Evolutionary conservation across 2,113 vertebrate species (phyloP), one percentile per base, ranked within the genome.

Genomic region (Chaenogobius annularis): DNA sequence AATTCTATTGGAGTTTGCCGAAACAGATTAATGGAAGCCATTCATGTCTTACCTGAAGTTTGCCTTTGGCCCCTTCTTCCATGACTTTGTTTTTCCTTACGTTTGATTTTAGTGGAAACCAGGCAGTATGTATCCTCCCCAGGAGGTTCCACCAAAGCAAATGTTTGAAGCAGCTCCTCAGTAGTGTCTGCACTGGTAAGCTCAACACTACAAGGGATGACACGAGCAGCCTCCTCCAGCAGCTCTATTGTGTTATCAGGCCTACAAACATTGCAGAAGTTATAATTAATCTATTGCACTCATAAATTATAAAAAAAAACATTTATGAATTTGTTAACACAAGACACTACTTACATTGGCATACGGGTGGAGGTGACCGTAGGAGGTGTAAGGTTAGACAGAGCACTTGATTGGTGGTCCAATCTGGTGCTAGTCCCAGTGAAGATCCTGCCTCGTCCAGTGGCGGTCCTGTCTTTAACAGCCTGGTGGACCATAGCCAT

Each of bases 131-230:
- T 70, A n/a, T 73, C 71, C 14, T 82, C 72, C 17, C 84, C 88
- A 56, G 83, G 87, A 61, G 79, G 79, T 62, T 91, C 90, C 31
- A 93, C 89, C 83, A 85, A 81, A 35, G 85, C 64, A 62, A 91
- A 92, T 44, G 93, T 94, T 70, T 89, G 85, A 52, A 94, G 89
- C 11, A 93, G 90, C 1, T 81, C 91, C 31, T 87, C 75, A 31
- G 93, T 93, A 72, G 31, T 78, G 22, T 91, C 90, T 3, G 71
- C 77, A 8, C 67, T 54, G 61, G 78, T 74, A 1, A 82, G 65
- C 40, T 72, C 73, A 26, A 40, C 72, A 17, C 20, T 37, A 46
- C 69, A 77, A 9, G 70, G 69, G 46, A 81, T 78, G 7, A 87
- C 70, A 66, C 3, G 74, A 22, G 82, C 87, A 55, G 90, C 77